A percentile compares a stretch with the other conserved stretches of the same genome.
Evolutionary conservation across 2,888 invertebrate species (phyloP).

Genomic region (Drosophila dives): DNA sequence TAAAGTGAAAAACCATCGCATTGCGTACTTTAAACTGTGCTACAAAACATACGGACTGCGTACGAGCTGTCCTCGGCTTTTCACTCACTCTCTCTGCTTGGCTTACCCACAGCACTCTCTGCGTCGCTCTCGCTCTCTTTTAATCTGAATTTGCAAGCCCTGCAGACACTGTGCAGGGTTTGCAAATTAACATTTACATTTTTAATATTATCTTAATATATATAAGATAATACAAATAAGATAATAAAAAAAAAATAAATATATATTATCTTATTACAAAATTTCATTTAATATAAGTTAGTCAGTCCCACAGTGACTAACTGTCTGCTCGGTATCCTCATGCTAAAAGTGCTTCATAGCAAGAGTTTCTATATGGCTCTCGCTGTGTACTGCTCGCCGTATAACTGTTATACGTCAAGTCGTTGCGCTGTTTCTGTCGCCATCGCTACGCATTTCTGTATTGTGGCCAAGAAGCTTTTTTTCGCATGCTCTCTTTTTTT

Average conservation of each 20-base stretch:
- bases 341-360: conserved; percentile 31
- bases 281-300: neutral
- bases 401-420: conserved; percentile 60
- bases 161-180: conserved; percentile 20
- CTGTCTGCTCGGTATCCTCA: conserved; percentile 45
- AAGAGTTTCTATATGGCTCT: conserved; percentile 17
- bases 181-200: too few relatives aligned
- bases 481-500: conserved; percentile 52
- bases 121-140: conserved; percentile 19
- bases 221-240: too few relatives aligned
- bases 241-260: too few relatives aligned
- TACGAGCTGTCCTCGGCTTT: conserved; percentile 38
- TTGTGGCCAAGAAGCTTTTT: conserved; percentile 49
- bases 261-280: neutral
- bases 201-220: neutral
- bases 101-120: conserved; percentile 4
- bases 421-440: conserved; percentile 43
- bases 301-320: conserved; percentile 7
- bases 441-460: conserved; percentile 29
- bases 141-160: conserved; percentile 21
- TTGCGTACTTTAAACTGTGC: conserved; percentile 81
- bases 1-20: conserved; percentile 74
- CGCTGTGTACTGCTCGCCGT: conserved; percentile 9
- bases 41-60: conserved; percentile 50
- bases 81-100: conserved; percentile 10